A percentile compares a stretch with the other conserved stretches of the same genome.
Evolutionary conservation across 2,113 vertebrate genomes (phyloP).

Genomic region (Muntiacus reevesi): DNA sequence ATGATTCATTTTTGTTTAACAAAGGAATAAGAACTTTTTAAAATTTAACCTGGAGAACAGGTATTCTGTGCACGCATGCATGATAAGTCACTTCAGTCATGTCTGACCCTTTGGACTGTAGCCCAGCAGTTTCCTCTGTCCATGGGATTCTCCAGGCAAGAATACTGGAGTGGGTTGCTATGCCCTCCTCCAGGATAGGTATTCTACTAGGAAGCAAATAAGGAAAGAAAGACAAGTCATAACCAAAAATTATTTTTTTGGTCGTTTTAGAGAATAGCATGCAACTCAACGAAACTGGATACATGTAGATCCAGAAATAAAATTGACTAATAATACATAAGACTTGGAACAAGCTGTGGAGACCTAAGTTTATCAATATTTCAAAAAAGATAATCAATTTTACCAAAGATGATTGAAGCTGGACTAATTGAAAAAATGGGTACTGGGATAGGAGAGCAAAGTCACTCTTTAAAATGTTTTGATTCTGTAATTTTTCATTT

Average conservation of each 20-base stretch:
- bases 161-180: not conserved
- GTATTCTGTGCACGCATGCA: not conserved
- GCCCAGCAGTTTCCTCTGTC: not conserved
- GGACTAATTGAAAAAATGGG: not conserved
- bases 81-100: not conserved
- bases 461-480: not conserved
- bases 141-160: not conserved
- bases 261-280: not conserved
- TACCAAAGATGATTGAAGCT: not conserved
- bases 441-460: not conserved
- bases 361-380: not conserved
- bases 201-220: not conserved
- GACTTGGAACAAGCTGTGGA: not conserved
- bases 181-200: not conserved
- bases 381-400: not conserved
- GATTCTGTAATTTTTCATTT: not conserved
- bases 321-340: not conserved
- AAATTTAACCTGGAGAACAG: not conserved
- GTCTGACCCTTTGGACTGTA: not conserved
- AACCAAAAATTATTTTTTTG: not conserved
- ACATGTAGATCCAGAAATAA: not conserved
- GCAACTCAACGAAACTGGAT: not conserved
- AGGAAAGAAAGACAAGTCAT: not conserved
- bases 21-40: not conserved
- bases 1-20: not conserved